These are phyloP conservation scores for Dryobates pubescens DNA, from an alignment of 2,797 vertebrate species.

Conservation along the genomic window DNA sequence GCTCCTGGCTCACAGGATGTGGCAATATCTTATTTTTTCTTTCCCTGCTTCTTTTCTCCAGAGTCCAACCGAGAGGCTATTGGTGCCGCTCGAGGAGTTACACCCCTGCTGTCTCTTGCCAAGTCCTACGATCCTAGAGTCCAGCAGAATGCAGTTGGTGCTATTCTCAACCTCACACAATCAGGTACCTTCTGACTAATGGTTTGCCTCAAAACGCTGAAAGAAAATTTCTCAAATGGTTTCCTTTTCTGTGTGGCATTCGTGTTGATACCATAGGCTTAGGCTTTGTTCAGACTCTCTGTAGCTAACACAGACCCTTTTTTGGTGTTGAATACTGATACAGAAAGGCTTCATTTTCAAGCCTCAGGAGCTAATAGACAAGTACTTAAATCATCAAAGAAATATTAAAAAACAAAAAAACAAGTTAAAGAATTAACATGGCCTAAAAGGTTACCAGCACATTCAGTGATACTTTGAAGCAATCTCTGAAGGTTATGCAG, in stretches of 20 bases:
- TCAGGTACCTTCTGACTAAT: constrained; percentile 74
- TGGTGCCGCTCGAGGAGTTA: constrained; percentile 74
- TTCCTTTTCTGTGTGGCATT: background rate
- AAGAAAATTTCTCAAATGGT: background rate
- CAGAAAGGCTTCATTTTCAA: background rate
- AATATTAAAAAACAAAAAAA: background rate
- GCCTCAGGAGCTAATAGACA: background rate
- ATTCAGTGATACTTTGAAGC: background rate
- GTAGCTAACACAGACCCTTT: background rate
- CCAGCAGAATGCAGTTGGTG: constrained; percentile 83
- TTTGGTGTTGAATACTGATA: background rate
- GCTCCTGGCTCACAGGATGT: background rate
- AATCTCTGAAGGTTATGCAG: background rate
- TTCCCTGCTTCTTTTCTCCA: constrained; percentile 9
- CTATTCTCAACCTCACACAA: constrained; percentile 83
- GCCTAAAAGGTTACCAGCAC: background rate
- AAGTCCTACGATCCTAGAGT: constrained; percentile 81
- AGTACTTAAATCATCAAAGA: background rate
- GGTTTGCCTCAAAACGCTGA: background rate
- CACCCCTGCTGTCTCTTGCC: constrained; percentile 79
- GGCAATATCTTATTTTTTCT: background rate
- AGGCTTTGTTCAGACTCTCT: background rate
- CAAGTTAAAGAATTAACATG: background rate
- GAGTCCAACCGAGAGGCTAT: constrained; percentile 79
- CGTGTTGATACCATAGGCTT: background rate